Percentiles rank a stretch among this genome's conserved stretches.
These are phyloP conservation scores for Dynastes maya DNA, from an alignment of 2,888 invertebrate genomes.

Conservation along the genomic window DNA sequence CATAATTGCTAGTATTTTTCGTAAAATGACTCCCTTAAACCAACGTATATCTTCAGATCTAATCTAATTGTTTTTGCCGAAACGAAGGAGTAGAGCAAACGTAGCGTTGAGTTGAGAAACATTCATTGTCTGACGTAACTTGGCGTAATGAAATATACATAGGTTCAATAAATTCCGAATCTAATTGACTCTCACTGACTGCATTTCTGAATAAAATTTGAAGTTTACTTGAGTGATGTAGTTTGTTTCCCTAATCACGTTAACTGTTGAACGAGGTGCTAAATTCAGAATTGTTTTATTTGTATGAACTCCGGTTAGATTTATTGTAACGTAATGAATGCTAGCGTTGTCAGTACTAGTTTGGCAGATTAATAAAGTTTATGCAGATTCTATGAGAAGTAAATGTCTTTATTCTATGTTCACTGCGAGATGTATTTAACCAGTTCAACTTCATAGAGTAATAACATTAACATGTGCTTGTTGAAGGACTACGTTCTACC, in stretches of 20 bases:
- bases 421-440: no score
- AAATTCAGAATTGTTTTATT: slow-evolving; percentile 2
- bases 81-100: slow-evolving; percentile 9
- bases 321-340: background rate
- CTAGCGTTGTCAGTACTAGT: background rate
- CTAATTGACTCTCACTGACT: slow-evolving; percentile 25
- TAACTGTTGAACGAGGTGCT: background rate
- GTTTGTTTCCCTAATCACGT: background rate
- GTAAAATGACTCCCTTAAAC: background rate
- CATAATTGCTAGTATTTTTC: background rate
- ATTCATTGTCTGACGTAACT: slow-evolving; percentile 9
- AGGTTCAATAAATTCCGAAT: slow-evolving; percentile 30
- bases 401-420: background rate
- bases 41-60: background rate
- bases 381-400: background rate
- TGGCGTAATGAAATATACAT: slow-evolving; percentile 19
- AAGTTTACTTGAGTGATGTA: slow-evolving; percentile 1
- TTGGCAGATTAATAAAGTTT: background rate
- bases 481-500: no score
- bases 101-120: background rate
- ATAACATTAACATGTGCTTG: no score
- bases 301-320: slow-evolving; percentile 5
- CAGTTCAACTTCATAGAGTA: no score
- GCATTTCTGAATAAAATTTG: slow-evolving; percentile 28
- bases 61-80: slow-evolving; percentile 10